Evolutionary conservation across 2,888 invertebrate genomes (phyloP), one percentile per base, ranked within the genome.

Genomic region (Mesorhabditis belari): DNA sequence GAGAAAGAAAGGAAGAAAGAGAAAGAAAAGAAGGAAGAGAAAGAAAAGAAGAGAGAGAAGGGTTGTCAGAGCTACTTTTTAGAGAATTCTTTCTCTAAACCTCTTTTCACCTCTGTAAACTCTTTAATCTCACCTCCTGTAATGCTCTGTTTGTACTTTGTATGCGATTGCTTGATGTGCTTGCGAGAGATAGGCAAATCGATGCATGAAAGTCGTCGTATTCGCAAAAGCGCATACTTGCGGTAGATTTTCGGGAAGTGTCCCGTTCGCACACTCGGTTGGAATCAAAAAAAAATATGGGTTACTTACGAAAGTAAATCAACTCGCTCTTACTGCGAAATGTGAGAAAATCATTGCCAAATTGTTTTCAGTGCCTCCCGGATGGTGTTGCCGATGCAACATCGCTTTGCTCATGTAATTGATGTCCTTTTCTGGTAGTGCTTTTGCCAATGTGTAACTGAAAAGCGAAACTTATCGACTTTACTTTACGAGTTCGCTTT

Each of bases 341-440:
- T 81, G 79, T 4, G 66, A 58, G 55, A 74, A 73, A 9, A 74
- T 69, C 65, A 71, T 67, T 5, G 65, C 28, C 4, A 76, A 65
- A 50, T 80, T 70, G 3, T 76, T 70, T 6, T 70, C 61, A 81
- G 88, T 87, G 54, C 92, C 94, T 17, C 84, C 82, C 0, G 88
- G 87, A 81, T 90, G 89, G 82, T 96, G 96, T 80, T 98, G 93
- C 57, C 96, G 86, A 79, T 91, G 89, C 5, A 64, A 54, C 56
- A 70, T 59, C 9, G 57, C 9, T 19, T 59, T 55, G 53, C 63
- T 61, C 0, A 63, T 66, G 57, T 66, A 70, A 21, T 59, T 54
- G 59, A 64, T 66, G 26, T 66, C 65, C 4, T 55, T 49, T 27
- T 62, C 58, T n/a, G 64, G 57, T 5, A 70, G 63, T 60, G 63